Conservation (phyloP, 2,888 invertebrate genomes). For the Lasioglossum marginatum region DNA sequence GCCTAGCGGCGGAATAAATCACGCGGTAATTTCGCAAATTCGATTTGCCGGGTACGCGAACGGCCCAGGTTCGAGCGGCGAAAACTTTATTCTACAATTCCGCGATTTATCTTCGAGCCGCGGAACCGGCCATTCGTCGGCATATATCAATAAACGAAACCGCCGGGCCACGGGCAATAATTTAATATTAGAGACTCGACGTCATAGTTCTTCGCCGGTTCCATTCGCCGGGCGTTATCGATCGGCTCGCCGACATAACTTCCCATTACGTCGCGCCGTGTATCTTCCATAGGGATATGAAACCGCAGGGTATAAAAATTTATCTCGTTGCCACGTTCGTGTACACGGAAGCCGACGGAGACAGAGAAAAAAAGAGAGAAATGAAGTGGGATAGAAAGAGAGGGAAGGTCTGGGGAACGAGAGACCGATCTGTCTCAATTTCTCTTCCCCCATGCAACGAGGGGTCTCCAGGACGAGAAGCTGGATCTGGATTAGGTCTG, state of each 20-base stretch:
- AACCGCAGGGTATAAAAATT: constrained; percentile 43
- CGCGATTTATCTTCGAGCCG: neutral
- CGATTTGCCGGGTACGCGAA: neutral
- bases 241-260: constrained; percentile 33
- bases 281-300: constrained; percentile 9
- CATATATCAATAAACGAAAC: constrained; percentile 11
- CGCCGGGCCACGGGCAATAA: constrained; percentile 3
- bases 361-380: neutral
- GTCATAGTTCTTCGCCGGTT: constrained; percentile 10
- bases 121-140: constrained; percentile 7
- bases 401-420: neutral
- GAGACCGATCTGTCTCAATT: constrained; percentile 50
- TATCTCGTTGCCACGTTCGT: constrained; percentile 31
- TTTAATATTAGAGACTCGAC: constrained; percentile 13
- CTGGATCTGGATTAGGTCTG: neutral
- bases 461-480: neutral
- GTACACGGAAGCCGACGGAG: neutral
- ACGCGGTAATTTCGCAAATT: constrained; percentile 3
- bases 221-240: constrained; percentile 6
- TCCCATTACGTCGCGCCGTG: constrained; percentile 16
- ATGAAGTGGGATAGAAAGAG: neutral
- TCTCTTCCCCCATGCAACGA: constrained; percentile 6
- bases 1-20: neutral
- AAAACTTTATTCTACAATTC: neutral
- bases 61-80: neutral